Conservation (phyloP, 92 coral and sea anemone genomes). For the Montipora capitata region DNA sequence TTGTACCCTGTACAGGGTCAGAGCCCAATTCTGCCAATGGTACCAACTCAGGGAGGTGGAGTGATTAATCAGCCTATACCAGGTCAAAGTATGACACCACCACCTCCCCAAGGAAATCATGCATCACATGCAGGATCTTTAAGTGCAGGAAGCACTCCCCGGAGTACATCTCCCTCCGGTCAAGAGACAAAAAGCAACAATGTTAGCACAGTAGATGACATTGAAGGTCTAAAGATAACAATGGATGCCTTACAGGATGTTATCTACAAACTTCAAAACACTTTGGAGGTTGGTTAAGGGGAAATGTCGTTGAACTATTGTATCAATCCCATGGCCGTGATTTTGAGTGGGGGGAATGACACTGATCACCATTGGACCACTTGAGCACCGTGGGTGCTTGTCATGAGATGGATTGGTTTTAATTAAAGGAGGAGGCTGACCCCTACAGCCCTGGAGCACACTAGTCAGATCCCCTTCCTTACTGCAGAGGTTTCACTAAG, state of each 20-base stretch:
- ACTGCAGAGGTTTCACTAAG: too few species aligned
- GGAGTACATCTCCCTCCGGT: constrained; percentile 85
- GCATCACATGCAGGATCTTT: constrained; percentile 67
- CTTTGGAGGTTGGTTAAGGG: constrained; percentile 59
- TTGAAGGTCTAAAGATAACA: constrained; percentile 91
- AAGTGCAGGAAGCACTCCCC: constrained; percentile 94
- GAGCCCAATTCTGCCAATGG: constrained; percentile 30
- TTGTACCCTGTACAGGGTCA: constrained; percentile 29
- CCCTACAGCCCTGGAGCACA: too few species aligned
- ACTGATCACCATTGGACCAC: too few species aligned
- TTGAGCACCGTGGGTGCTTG: too few species aligned
- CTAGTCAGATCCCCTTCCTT: too few species aligned
- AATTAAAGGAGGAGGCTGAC: too few species aligned
- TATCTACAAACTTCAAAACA: constrained; percentile 80
- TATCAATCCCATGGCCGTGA: too few species aligned
- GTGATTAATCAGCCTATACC: constrained; percentile 26
- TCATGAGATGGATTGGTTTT: too few species aligned
- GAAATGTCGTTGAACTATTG: too few species aligned
- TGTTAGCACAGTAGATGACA: constrained; percentile 76
- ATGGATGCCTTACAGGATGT: constrained; percentile 98
- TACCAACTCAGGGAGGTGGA: constrained; percentile 27
- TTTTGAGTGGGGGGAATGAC: too few species aligned
- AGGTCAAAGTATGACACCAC: constrained; percentile 76
- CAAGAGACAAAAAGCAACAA: constrained; percentile 61
- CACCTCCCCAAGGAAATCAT: constrained; percentile 54